A percentile compares a stretch with the other conserved stretches of the same genome.
Evolutionary conservation across 2,113 vertebrate species (phyloP).

Genomic region (Ascaphus truei): DNA sequence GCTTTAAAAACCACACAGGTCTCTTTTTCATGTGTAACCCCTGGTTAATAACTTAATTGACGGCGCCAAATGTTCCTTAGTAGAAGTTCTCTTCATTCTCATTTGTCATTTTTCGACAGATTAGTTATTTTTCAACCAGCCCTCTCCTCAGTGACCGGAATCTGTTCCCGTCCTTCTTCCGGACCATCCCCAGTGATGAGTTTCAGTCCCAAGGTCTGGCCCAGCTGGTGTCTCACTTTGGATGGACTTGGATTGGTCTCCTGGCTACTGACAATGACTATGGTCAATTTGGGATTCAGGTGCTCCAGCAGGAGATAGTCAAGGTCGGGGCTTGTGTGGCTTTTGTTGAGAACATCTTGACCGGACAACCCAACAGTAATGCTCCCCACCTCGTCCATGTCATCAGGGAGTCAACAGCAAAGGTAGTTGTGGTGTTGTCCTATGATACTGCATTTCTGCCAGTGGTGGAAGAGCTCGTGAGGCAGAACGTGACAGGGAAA

Average conservation of each 20-base stretch:
- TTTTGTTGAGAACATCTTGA: background rate
- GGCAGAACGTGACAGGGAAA: background rate
- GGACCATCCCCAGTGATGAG: background rate
- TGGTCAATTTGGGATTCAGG: slow-evolving; percentile 38
- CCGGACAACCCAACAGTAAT: background rate
- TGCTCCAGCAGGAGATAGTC: background rate
- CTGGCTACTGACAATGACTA: slow-evolving; percentile 59
- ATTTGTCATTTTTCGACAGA: slow-evolving; percentile 42
- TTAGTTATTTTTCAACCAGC: slow-evolving; percentile 65
- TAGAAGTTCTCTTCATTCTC: slow-evolving; percentile 39
- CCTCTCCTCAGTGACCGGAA: slow-evolving; percentile 58
- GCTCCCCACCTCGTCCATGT: background rate
- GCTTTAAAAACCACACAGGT: no score
- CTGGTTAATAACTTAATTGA: no score
- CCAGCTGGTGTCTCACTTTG: background rate
- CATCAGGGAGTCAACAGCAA: background rate
- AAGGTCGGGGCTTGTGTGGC: background rate
- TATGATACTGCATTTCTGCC: background rate
- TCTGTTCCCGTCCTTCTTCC: background rate
- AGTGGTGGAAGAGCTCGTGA: background rate
- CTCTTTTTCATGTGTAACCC: no score
- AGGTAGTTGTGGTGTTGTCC: background rate
- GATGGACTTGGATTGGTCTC: slow-evolving; percentile 21
- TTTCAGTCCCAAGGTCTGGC: background rate
- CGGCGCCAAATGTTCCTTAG: no score